phyloP scores from a whole-genome alignment of 2,797 vertebrate species.

The Cacajao melanocephalus region DNA sequence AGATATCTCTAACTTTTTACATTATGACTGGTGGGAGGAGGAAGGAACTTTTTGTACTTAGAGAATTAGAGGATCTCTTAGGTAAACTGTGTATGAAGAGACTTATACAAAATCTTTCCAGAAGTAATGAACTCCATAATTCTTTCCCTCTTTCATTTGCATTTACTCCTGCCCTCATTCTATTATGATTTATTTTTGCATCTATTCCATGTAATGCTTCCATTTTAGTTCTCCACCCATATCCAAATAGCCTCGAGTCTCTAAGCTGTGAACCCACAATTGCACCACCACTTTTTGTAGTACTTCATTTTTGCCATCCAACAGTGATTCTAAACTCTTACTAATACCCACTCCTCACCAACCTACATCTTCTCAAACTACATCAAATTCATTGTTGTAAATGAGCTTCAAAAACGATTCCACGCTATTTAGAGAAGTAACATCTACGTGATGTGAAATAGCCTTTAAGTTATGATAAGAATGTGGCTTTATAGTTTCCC shows the following conservation, averaged over 20 bases:
- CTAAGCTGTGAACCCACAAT: not conserved
- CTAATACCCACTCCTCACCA: not conserved
- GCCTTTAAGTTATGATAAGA: slow-evolving; percentile 62
- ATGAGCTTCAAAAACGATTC: slow-evolving; percentile 29
- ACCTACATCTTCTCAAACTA: not conserved
- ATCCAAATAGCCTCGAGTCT: not conserved
- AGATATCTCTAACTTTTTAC: slow-evolving; percentile 8
- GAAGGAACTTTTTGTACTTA: not conserved
- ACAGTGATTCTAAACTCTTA: not conserved
- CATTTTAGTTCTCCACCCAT: not conserved
- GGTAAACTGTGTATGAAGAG: not conserved
- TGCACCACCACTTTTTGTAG: not conserved
- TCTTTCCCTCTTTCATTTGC: not conserved
- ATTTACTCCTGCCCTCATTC: not conserved
- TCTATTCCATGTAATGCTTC: not conserved
- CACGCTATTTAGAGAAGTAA: slow-evolving; percentile 22
- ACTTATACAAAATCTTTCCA: not conserved
- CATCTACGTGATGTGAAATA: slow-evolving; percentile 58
- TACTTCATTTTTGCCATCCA: not conserved
- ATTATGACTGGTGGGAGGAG: not conserved
- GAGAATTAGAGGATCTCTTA: slow-evolving; percentile 24
- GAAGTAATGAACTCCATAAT: not conserved
- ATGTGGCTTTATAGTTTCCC: slow-evolving; percentile 61
- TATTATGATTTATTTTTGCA: not conserved
- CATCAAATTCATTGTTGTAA: not conserved